Evolutionary conservation across 2,113 vertebrate species (phyloP).

Genomic region (Microtus montanus): DNA sequence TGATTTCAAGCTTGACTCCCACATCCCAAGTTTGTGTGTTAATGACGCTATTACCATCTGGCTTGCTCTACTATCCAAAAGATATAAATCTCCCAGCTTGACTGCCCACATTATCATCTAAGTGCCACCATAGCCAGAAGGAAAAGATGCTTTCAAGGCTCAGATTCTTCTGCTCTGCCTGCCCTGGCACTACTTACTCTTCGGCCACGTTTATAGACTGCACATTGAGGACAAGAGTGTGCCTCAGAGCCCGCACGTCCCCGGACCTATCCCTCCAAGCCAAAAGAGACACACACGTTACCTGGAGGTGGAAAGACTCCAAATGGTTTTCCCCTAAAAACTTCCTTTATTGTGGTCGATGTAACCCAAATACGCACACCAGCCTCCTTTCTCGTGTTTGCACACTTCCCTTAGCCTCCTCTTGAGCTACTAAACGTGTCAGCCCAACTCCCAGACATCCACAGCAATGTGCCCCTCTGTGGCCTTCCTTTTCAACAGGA

Average conservation of each 20-base stretch:
- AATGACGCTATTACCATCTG: constrained; percentile 93
- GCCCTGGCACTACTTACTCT: constrained; percentile 73
- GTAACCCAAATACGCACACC: constrained; percentile 24
- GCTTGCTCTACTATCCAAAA: constrained; percentile 93
- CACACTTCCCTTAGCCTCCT: neutral
- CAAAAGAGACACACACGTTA: constrained; percentile 26
- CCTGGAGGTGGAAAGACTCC: constrained; percentile 52
- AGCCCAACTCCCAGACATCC: constrained; percentile 52
- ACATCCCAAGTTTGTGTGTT: constrained; percentile 91
- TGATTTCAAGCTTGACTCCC: constrained; percentile 91
- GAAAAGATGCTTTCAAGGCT: constrained; percentile 86
- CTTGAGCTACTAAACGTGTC: constrained; percentile 47
- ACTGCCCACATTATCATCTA: constrained; percentile 83
- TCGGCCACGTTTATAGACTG: constrained; percentile 66
- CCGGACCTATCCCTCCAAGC: constrained; percentile 54
- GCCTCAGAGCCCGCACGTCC: constrained; percentile 22
- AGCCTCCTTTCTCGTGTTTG: constrained; percentile 22
- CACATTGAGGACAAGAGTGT: constrained; percentile 8
- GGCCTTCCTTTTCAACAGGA: constrained; percentile 59
- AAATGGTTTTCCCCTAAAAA: constrained; percentile 76
- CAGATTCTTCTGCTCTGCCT: constrained; percentile 82
- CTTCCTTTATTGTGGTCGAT: constrained; percentile 41
- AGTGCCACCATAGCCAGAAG: constrained; percentile 87
- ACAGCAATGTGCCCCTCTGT: constrained; percentile 33
- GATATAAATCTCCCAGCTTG: constrained; percentile 90